Base-by-base conservation (phyloP, 2,113 vertebrate species). In the Pangasianodon gigas region DNA sequence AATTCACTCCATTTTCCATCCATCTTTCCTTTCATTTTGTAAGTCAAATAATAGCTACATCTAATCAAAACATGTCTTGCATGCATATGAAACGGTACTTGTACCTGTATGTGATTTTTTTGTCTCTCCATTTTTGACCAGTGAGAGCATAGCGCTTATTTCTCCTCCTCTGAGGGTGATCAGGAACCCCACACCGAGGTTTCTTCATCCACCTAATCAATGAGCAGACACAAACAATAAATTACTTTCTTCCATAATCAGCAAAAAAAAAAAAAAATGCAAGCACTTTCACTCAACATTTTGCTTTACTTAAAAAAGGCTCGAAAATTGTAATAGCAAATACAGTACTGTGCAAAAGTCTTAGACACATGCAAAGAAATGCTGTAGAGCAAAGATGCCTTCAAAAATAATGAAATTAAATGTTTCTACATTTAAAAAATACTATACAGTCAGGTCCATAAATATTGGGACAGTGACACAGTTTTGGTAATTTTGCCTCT, bases 61-160 rank as follows among this genome's bases (percentile, higher is more conserved):
- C 21, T 79, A 79, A 79, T 77, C 9, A 46, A 48, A 81, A 18
- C 2, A 18, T n/a, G 2, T 6, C 14, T n/a, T 81, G 48, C 14
- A 37, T 37, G 37, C 37, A 37, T 52, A 81, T 52, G 2, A 81
- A 81, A 54, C 0, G 2, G 26, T 54, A 54, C 52, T 44, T 62
- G 13, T 94, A 99, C 98, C 98, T 99, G 97, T 99, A 99, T 32
- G 98, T 98, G 93, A 99, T 99, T 93, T 97, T 97, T 86, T 98
- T 99, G 90, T 99, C 98, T 37, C 98, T 97, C 98, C 98, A 99
- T 84, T 98, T 99, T 92, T 99, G 98, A 16, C 98, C 98, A 0
- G 98, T 99, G 90, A 99, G 96, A 0, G 98, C 98, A n/a, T 98
- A 99, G 48, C 98, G 97, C 93, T 98, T 99, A 91, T 97, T 98